Base-by-base conservation (phyloP, 2,888 invertebrate genomes). In the Pachymerium ferrugineum region DNA sequence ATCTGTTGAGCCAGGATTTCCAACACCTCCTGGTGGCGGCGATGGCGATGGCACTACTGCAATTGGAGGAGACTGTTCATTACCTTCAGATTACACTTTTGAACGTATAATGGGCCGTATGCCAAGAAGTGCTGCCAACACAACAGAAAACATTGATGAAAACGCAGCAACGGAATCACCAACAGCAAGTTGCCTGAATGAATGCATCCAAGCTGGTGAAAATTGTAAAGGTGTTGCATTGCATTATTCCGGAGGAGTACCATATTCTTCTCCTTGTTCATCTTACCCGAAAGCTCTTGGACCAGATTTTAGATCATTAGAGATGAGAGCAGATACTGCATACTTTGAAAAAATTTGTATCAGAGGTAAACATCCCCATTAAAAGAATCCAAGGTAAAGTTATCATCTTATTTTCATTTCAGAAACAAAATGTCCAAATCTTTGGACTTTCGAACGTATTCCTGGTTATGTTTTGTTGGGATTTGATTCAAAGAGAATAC, bases 391-490 rank as follows among this genome's bases (percentile, higher is more conserved):
- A n/a, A n/a, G n/a, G n/a, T n/a, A n/a, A n/a, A 38, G 42, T 35
- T n/a, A 28, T 1, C 8, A n/a, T 74, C 47, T 10, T 14, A 42
- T 25, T 28, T 16, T 14, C 10, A 16, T 31, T 70, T 4, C 76
- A 76, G 78, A 76, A 1, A 76, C 77, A 0, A 76, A 76, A 16
- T 80, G 84, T 69, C 81, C 83, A 6, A 88, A 88, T 74, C 86
- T 88, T 78, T 93, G 93, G 93, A 86, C 88, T 31, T 84, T 91
- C 72, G 92, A 93, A 79, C 86, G 88, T 78, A 89, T 89, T 72
- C 88, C 90, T 10, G 91, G 92, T 10, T 89, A 89, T 78, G 87
- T 88, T 77, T 83, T 93, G 77, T 86, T 90, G 73, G 88, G 90
- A n/a, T 88, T 89, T 77, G 86, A 87, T 75, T 85, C 86, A 72